Evolutionary conservation across 2,113 vertebrate genomes (phyloP).

Genomic region (Meles meles): DNA sequence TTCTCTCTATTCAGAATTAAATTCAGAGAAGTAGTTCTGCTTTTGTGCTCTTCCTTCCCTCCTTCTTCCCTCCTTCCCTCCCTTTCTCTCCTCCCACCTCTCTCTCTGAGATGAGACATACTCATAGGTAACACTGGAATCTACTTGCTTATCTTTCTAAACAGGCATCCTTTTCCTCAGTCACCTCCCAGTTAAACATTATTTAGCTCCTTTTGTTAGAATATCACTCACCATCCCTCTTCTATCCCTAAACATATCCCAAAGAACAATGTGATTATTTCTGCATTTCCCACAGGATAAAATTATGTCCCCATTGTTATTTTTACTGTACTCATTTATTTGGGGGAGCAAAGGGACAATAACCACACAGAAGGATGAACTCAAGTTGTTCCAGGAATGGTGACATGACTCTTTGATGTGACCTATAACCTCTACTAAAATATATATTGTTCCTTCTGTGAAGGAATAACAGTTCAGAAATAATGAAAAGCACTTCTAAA

Average conservation of each 20-base stretch:
- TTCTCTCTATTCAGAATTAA: background rate
- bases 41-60: background rate
- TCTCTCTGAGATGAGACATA: background rate
- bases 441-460: background rate
- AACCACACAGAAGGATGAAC: background rate
- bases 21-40: background rate
- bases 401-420: background rate
- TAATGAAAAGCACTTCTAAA: background rate
- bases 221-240: background rate
- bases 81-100: background rate
- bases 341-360: background rate
- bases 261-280: background rate
- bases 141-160: background rate
- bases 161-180: background rate
- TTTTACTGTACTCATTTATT: constrained; percentile 3
- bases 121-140: background rate
- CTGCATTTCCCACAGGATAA: background rate
- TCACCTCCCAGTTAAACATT: background rate
- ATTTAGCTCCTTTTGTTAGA: background rate
- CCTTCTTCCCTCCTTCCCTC: background rate
- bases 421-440: background rate
- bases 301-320: background rate
- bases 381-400: background rate
- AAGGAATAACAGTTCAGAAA: background rate
- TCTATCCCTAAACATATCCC: background rate